phyloP scores from a whole-genome alignment of 1,140 invertebrate species.

The Drosophila equinoxialis region DNA sequence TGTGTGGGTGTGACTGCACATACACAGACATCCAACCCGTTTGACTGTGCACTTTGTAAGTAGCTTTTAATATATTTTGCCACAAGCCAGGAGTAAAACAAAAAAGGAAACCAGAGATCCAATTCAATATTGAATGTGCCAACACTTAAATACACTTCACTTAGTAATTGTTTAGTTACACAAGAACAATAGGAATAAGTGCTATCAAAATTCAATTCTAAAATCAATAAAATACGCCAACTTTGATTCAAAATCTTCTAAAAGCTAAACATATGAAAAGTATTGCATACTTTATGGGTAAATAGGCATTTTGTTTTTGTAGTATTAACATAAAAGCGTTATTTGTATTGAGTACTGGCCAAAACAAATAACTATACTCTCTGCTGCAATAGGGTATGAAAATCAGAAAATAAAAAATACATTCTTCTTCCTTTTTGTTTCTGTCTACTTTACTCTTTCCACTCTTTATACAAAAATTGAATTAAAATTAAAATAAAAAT shows the following conservation, averaged over 20 bases:
- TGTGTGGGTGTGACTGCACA: slow-evolving; percentile 30
- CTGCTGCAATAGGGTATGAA: neutral
- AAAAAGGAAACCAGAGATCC: slow-evolving; percentile 12
- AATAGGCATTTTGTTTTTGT: no score
- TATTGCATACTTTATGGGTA: no score
- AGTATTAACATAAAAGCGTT: no score
- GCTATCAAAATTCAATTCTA: neutral
- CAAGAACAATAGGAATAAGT: no score
- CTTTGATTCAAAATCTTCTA: no score
- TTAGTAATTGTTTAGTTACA: neutral
- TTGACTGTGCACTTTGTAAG: slow-evolving; percentile 77
- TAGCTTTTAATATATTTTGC: slow-evolving; percentile 81
- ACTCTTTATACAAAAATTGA: slow-evolving; percentile 59
- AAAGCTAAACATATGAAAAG: no score
- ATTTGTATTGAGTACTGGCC: no score
- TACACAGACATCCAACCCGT: slow-evolving; percentile 40
- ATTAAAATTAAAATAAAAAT: slow-evolving; percentile 72
- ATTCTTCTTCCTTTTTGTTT: slow-evolving; percentile 12
- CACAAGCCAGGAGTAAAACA: slow-evolving; percentile 61
- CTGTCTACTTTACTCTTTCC: neutral
- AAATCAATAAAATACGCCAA: no score
- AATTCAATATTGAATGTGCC: neutral
- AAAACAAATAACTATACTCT: neutral
- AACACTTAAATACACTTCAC: slow-evolving; percentile 34
- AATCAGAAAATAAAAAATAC: slow-evolving; percentile 51